phyloP scores from a whole-genome alignment of 2,888 invertebrate genomes.

The Pyrrhia umbra region DNA sequence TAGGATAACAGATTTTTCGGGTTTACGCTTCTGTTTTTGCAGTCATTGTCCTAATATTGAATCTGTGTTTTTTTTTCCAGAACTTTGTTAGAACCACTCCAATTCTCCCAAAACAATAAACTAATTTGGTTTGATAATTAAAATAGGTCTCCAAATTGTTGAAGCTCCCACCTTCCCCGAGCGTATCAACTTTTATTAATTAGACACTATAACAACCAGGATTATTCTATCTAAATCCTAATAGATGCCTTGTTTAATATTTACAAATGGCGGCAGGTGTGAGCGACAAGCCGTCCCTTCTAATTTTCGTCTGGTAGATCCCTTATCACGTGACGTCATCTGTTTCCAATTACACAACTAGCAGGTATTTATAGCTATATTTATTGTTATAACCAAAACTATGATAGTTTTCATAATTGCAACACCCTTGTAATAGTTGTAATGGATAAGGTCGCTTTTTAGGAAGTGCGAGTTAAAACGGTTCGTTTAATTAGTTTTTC shows the following conservation, averaged over 20 bases:
- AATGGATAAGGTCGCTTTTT: not conserved
- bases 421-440: not conserved
- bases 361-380: constrained; percentile 6
- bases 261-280: constrained; percentile 75
- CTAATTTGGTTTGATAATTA: not conserved
- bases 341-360: constrained; percentile 50
- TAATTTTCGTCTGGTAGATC: constrained; percentile 75
- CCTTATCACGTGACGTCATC: constrained; percentile 74
- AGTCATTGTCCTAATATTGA: not conserved
- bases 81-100: not conserved
- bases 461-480: not conserved
- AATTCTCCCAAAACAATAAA: not conserved
- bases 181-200: constrained; percentile 9
- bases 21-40: no score
- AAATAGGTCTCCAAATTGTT: not conserved
- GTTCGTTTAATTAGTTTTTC: not conserved
- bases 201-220: constrained; percentile 6
- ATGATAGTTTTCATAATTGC: constrained; percentile 11
- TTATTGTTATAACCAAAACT: not conserved
- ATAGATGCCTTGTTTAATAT: constrained; percentile 62
- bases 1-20: not conserved
- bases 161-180: not conserved
- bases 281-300: constrained; percentile 72
- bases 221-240: constrained; percentile 41
- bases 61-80: no score